Evolutionary conservation across 2,113 vertebrate species (phyloP), one percentile per base, ranked within the genome.

Genomic region (Tamias sibiricus): DNA sequence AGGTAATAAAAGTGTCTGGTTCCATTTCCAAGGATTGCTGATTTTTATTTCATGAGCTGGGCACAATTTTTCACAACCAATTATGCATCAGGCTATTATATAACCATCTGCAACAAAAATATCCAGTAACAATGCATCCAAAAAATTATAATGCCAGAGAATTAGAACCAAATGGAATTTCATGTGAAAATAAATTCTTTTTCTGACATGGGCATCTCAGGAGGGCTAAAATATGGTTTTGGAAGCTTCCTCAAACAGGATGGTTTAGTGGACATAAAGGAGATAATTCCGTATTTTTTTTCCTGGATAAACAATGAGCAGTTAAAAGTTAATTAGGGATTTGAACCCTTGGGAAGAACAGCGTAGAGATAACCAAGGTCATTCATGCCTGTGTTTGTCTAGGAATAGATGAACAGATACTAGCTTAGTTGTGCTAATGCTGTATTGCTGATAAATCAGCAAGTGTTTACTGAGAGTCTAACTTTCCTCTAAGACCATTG

Each of bases 21-120:
- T 28, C 28, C 32, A 35, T 14, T 81, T 93, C 12, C 26, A 81
- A 94, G 64, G 40, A 64, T 37, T 81, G 47, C 40, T 94, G 66
- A 64, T 66, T 80, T 97, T 95, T 80, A 94, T 95, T 96, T 94
- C 49, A 94, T 71, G 47, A 94, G 19, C 71, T 81, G 68, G 79
- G 49, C 44, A 94, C 66, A 81, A 47, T 64, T 89, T 91, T 84
- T 96, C 44, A 88, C 49, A 68, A 94, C 57, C 52, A 12, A 86
- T 94, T 92, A 62, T 94, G 68, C 28, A 74, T 26, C 57, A 3
- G 22, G 64, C 62, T 91, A 68, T 86, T 95, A 86, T 54, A 82
- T 66, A 89, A 91, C n/a, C 91, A 77, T 66, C 87, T 96, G 91
- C 72, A 85, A n/a, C 42, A 87, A 84, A 89, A 92, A 85, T 92